phyloP scores from a whole-genome alignment of 2,113 vertebrate genomes.

The Coptodon rendalli region DNA sequence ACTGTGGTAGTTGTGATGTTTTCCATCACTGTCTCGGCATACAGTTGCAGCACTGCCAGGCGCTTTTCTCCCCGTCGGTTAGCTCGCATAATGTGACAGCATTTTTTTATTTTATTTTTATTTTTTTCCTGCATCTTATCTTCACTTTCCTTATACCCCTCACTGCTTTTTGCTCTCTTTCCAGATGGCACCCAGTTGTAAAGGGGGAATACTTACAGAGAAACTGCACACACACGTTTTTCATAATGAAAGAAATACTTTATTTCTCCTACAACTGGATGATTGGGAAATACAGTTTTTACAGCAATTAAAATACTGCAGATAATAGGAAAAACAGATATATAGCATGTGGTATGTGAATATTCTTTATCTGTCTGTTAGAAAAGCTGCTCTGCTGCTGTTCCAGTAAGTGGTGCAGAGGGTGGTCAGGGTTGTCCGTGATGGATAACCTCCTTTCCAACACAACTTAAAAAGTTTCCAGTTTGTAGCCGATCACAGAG shows the following conservation, averaged over 20 bases:
- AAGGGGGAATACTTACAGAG: neutral
- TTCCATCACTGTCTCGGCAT: accelerated
- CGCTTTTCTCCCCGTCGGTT: neutral
- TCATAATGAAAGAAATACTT: too few species aligned
- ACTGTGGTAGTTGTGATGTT: neutral
- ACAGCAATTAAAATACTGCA: too few species aligned
- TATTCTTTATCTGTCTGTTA: too few species aligned
- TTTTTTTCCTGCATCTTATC: neutral
- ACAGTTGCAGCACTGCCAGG: neutral
- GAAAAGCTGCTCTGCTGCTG: too few species aligned
- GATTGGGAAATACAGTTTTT: too few species aligned
- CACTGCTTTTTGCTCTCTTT: neutral
- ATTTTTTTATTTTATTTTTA: neutral
- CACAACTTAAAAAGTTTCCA: neutral
- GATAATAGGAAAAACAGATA: too few species aligned
- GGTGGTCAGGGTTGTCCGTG: neutral
- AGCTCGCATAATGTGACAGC: neutral
- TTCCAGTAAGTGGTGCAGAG: too few species aligned
- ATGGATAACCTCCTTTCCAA: neutral
- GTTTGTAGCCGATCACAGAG: neutral
- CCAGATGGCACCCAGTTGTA: neutral
- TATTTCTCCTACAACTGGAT: too few species aligned
- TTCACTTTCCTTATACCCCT: neutral
- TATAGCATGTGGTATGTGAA: too few species aligned
- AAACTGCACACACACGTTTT: neutral